A percentile compares a stretch with the other conserved stretches of the same genome.
Conservation (phyloP, 2,888 invertebrate genomes). For the Deladenus siricidicola region DNA sequence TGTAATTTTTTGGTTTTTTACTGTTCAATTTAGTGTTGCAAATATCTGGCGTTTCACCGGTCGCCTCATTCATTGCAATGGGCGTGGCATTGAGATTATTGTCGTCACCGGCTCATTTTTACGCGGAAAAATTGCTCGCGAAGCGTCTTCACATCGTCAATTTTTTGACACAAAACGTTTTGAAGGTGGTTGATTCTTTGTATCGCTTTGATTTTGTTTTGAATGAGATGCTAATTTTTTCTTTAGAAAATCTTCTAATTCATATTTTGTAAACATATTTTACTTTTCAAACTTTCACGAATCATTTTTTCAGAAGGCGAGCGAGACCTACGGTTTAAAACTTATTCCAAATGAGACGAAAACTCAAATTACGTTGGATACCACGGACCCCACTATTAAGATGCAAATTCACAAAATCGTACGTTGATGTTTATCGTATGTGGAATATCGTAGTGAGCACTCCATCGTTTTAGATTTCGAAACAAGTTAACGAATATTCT, state of each 20-base stretch:
- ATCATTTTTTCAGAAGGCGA: slow-evolving; percentile 32
- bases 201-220: not conserved
- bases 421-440: not conserved
- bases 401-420: slow-evolving; percentile 24
- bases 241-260: no score
- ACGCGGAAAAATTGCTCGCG: slow-evolving; percentile 45
- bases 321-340: slow-evolving; percentile 34
- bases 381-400: slow-evolving; percentile 14
- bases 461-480: slow-evolving; percentile 21
- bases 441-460: not conserved
- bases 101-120: slow-evolving; percentile 43
- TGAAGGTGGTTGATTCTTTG: slow-evolving; percentile 27
- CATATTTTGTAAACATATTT: not conserved
- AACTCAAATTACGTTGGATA: slow-evolving; percentile 33
- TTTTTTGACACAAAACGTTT: slow-evolving; percentile 35
- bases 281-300: not conserved
- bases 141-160: slow-evolving; percentile 42
- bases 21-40: not conserved
- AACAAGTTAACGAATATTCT: slow-evolving; percentile 29
- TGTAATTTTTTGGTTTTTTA: not conserved
- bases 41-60: slow-evolving; percentile 34
- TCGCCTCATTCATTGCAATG: slow-evolving; percentile 35
- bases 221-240: not conserved
- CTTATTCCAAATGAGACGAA: slow-evolving; percentile 30
- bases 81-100: slow-evolving; percentile 34